Evolutionary conservation across 2,888 invertebrate species (phyloP), one percentile per base, ranked within the genome.

Genomic region (Pterostichus niger): DNA sequence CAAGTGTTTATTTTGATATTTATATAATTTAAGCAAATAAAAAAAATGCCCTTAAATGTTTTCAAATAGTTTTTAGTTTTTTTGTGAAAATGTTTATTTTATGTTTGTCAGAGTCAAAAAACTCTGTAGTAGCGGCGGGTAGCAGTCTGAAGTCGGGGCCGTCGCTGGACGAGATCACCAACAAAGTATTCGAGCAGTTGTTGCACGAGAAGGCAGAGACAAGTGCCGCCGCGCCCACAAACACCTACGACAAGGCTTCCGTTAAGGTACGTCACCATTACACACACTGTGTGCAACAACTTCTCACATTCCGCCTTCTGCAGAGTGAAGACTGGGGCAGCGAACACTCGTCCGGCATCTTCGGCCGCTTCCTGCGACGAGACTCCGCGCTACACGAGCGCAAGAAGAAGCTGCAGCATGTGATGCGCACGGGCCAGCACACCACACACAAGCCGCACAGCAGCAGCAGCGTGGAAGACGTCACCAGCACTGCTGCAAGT

Each of bases 171-270:
- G 95, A 95, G 89, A 94, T 95, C 80, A 95, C 95, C 5, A 95
- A 95, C 89, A 93, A 93, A 89, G 94, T 95, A 64, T 95, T 95
- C 87, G 94, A 94, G 88, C 95, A 95, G 85, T 90, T 95, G 83
- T 89, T 95, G 83, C 94, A 95, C 86, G 94, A 93, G 82, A 93
- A 94, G 87, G 90, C 91, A 0, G 92, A 92, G 84, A 89, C 89
- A 7, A 86, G 87, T 31, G 88, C 88, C 80, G 86, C 87, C 33
- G 88, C 88, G 79, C 86, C 85, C 11, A 24, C 24, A 24, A 83
- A 86, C 1, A 89, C 87, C 64, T 82, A 82, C 61, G 93, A 93
- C 87, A 91, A 91, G 86, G 92, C 91, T 84, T 93, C 93, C 56
- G 90, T 93, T 77, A 93, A 92, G 90, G 92, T 92, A 87, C 87